A percentile compares a stretch with the other conserved stretches of the same genome.
Conservation (phyloP, 2,888 invertebrate species). For the Ichneumon xanthorius region DNA sequence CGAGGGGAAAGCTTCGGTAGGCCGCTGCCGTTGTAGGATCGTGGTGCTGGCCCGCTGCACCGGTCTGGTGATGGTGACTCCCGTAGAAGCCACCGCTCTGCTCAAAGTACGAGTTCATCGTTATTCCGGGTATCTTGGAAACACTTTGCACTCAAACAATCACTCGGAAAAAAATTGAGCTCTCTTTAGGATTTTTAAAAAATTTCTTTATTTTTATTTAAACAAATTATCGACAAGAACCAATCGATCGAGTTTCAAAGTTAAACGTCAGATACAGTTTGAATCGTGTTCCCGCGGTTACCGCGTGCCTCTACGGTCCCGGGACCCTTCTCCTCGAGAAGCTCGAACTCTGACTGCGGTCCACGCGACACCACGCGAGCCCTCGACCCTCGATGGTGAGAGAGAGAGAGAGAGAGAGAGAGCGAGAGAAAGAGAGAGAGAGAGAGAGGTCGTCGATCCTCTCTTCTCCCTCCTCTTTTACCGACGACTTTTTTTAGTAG, state of each 20-base stretch:
- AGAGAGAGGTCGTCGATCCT: conserved; percentile 13
- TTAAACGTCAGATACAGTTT: conserved; percentile 31
- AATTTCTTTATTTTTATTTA: not conserved
- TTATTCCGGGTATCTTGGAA: conserved; percentile 84
- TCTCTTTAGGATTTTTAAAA: not conserved
- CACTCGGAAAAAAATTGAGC: conserved; percentile 72
- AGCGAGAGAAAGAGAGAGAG: not conserved
- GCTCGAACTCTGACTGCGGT: conserved; percentile 40
- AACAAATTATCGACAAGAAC: not conserved
- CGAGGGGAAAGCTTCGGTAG: conserved; percentile 94
- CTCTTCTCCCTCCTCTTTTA: conserved; percentile 3
- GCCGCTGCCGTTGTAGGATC: conserved; percentile 90
- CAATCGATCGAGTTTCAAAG: not conserved
- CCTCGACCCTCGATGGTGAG: conserved; percentile 11
- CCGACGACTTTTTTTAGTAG: not conserved
- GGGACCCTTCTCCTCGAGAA: conserved; percentile 43
- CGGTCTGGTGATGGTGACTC: conserved; percentile 93
- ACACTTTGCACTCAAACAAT: conserved; percentile 79
- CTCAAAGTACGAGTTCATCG: conserved; percentile 98
- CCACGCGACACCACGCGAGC: conserved; percentile 45
- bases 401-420: not conserved
- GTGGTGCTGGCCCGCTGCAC: conserved; percentile 89
- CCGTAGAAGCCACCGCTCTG: conserved; percentile 97
- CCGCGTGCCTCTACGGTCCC: conserved; percentile 50
- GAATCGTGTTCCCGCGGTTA: conserved; percentile 36